Evolutionary conservation across 2,888 invertebrate species (phyloP).

Genomic region (Melanargia galathea): DNA sequence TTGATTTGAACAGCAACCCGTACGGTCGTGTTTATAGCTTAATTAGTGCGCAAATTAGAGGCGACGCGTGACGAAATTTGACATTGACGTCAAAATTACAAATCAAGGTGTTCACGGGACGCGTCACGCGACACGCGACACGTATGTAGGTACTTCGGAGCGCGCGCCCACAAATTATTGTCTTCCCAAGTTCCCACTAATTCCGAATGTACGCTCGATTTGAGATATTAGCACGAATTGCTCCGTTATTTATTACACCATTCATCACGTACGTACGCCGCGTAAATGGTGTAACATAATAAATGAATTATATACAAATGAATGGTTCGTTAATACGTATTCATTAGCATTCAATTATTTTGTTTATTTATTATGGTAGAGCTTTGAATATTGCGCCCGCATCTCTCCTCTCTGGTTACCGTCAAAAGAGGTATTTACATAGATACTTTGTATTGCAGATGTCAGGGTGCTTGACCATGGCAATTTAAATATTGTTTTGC

Average conservation of each 20-base stretch:
- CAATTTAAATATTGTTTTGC: too few relatives aligned
- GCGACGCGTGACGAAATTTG: background rate
- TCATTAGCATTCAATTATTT: conserved; percentile 15
- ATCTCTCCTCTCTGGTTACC: too few relatives aligned
- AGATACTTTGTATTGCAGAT: too few relatives aligned
- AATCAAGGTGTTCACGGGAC: background rate
- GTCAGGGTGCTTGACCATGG: too few relatives aligned
- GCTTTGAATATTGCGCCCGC: background rate
- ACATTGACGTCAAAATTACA: conserved; percentile 2
- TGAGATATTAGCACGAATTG: conserved; percentile 35
- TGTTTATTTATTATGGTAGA: too few relatives aligned
- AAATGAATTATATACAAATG: conserved; percentile 16
- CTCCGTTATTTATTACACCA: conserved; percentile 29
- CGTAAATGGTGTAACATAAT: conserved; percentile 25
- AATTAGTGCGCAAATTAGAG: conserved; percentile 8
- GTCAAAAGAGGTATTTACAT: too few relatives aligned
- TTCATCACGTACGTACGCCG: conserved; percentile 28
- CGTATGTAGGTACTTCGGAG: conserved; percentile 18
- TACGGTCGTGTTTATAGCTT: conserved; percentile 3
- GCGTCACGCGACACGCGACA: conserved; percentile 15
- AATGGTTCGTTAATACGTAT: conserved; percentile 14
- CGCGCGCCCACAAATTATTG: conserved; percentile 36
- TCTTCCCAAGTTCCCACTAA: conserved; percentile 26
- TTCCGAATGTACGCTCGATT: conserved; percentile 37
- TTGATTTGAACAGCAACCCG: background rate